Evolutionary conservation across 2,888 invertebrate genomes (phyloP), one percentile per base, ranked within the genome.

Genomic region (Helobdella robusta): DNA sequence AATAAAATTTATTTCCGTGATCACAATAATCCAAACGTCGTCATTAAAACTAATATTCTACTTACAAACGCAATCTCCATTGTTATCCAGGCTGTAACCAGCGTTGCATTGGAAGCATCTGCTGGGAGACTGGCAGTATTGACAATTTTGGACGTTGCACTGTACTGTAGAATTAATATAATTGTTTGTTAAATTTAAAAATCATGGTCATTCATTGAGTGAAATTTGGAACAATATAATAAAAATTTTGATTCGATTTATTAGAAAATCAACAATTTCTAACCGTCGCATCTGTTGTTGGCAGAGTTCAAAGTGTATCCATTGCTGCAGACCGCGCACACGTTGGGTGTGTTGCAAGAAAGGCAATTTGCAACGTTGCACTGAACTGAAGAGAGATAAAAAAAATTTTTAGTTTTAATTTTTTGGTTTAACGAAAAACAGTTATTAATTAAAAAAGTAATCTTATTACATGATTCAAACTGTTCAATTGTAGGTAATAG

Each of bases 91-190:
- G 36, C 32, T n/a, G 20, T 59, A 59, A 35, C 59, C 59, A 6
- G 35, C 1, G n/a, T n/a, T 36, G 23, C 59, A 59, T 1, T n/a
- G 2, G n/a, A 23, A 34, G 36, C 59, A 59, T 34, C 20, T 8
- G 36, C 36, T 34, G 2, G 59, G 36, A 4, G 36, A n/a, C 35
- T 2, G 1, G 36, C 59, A 59, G n/a, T 36, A 20, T 36, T 23
- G 20, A 34, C 59, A 59, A 36, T 59, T 59, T 23, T n/a, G 35
- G 5, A 59, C 35, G 36, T 59, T 59, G 36, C 59, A 59, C 30
- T n/a, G n/a, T 15, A 25, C 59, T 59, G 36, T 23, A n/a, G 1
- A 30, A 56, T n/a, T 15, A 48, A 1, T 11, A 48, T 48, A 2
- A 48, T 48, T 8, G 23, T 48, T 5, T 48, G 25, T 48, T 18